phyloP scores from a whole-genome alignment of 1,140 invertebrate genomes.

The Hesperophylax magnus region DNA sequence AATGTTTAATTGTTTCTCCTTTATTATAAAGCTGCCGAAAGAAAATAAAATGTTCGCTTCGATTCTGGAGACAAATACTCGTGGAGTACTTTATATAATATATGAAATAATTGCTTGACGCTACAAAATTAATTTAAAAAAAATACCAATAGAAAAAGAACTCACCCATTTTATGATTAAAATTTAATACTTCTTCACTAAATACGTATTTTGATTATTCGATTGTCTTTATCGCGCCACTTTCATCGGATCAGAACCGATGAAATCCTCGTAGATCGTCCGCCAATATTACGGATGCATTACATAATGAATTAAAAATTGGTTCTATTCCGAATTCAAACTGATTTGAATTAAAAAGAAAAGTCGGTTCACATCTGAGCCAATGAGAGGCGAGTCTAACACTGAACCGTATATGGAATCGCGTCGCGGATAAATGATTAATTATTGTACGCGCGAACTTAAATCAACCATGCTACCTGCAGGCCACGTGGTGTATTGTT shows the following conservation, averaged over 20 bases:
- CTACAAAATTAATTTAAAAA: background rate
- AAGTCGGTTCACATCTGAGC: too few species aligned
- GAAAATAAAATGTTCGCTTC: too few species aligned
- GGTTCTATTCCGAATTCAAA: too few species aligned
- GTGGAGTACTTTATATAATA: too few species aligned
- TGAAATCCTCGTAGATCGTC: background rate
- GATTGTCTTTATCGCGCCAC: background rate
- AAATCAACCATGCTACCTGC: slow-evolving; percentile 27
- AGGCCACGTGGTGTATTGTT: slow-evolving; percentile 36
- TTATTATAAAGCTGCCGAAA: too few species aligned
- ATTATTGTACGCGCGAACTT: slow-evolving; percentile 42
- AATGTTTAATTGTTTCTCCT: too few species aligned
- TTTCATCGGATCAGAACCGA: background rate
- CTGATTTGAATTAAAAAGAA: too few species aligned
- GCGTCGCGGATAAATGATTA: slow-evolving; percentile 41
- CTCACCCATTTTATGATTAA: slow-evolving; percentile 6
- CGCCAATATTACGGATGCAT: slow-evolving; percentile 4
- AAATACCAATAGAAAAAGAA: background rate
- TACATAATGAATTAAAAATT: too few species aligned
- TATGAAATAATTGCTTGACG: too few species aligned
- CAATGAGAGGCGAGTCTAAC: too few species aligned
- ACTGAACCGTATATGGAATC: background rate
- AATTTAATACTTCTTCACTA: background rate
- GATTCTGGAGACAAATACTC: too few species aligned
- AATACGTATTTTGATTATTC: too few species aligned